Evolutionary conservation across 1,140 invertebrate genomes (phyloP), one percentile per base, ranked within the genome.

Genomic region (Diabrotica virgifera): DNA sequence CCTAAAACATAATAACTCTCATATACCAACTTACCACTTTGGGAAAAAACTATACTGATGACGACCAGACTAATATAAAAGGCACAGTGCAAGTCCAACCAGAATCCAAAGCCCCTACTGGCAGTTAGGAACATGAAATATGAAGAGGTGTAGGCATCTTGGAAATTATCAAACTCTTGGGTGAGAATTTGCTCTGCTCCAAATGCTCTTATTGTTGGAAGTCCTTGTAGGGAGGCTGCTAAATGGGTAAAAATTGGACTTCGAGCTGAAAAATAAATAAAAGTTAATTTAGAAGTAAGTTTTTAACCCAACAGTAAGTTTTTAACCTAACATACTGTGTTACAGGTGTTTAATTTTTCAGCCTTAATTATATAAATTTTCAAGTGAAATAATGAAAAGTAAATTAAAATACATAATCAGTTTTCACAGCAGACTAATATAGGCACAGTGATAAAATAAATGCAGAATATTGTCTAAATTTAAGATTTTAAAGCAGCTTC

Each of bases 171-270:
- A 68, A 92, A 91, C 67, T 90, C 85, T 63, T 89, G 83, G 69
- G 86, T 85, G 63, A 96, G 83, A 59, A 87, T 80, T 65, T 84
- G 80, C 74, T 91, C 82, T 5, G 84, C 80, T n/a, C 84, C 82
- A 36, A 87, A 86, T 5, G 92, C 90, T 61, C 93, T 81, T 40
- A 96, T 93, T 0, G 92, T 94, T 57, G 87, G 84, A 5, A 95
- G 80, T 4, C 94, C 94, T 69, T 89, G 86, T 2, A 95, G 72
- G 0, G 90, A 89, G 0, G 91, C 85, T 36, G 87, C 90, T 38
- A 95, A 82, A 66, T 95, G 92, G 0, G 91, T 90, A 73, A 93
- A 94, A 0, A 96, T 84, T 0, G 94, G 93, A 79, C 88, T 90
- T 55, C 87, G 85, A 13, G 84, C 87, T 89, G 66, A n/a, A 80